These are phyloP conservation scores for Pyralis farinalis DNA, from an alignment of 2,888 invertebrate species.

Conservation along the genomic window DNA sequence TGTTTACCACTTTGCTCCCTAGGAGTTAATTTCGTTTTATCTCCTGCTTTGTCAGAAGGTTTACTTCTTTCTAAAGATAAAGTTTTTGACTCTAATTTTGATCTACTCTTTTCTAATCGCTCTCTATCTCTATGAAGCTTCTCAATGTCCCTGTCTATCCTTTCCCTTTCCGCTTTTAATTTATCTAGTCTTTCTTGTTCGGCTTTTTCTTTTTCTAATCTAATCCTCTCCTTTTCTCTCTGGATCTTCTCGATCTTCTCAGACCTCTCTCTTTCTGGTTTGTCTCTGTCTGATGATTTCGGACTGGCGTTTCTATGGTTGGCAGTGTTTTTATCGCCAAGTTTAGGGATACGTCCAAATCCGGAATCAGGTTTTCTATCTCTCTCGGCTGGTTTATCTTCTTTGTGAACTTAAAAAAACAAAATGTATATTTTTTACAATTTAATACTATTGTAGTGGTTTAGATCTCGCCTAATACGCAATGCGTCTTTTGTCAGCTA, in stretches of 20 bases:
- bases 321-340: constrained; percentile 50
- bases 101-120: constrained; percentile 60
- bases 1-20: constrained; percentile 34
- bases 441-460: too few species aligned
- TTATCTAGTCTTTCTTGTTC: constrained; percentile 61
- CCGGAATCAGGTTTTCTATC: constrained; percentile 51
- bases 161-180: constrained; percentile 64
- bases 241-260: constrained; percentile 9
- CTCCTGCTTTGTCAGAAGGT: constrained; percentile 37
- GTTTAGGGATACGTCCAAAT: constrained; percentile 77
- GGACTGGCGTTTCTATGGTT: constrained; percentile 40
- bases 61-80: constrained; percentile 38
- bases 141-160: constrained; percentile 66
- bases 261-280: constrained; percentile 19
- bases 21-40: constrained; percentile 45
- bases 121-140: constrained; percentile 60
- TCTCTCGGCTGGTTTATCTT: constrained; percentile 45
- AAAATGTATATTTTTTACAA: too few species aligned
- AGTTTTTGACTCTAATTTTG: constrained; percentile 47
- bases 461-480: too few species aligned
- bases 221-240: constrained; percentile 30
- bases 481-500: too few species aligned
- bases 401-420: constrained; percentile 43
- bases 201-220: constrained; percentile 43
- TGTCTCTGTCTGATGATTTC: constrained; percentile 34